phyloP scores from a whole-genome alignment of 2,888 invertebrate species.

The Cataglyphis livida region DNA sequence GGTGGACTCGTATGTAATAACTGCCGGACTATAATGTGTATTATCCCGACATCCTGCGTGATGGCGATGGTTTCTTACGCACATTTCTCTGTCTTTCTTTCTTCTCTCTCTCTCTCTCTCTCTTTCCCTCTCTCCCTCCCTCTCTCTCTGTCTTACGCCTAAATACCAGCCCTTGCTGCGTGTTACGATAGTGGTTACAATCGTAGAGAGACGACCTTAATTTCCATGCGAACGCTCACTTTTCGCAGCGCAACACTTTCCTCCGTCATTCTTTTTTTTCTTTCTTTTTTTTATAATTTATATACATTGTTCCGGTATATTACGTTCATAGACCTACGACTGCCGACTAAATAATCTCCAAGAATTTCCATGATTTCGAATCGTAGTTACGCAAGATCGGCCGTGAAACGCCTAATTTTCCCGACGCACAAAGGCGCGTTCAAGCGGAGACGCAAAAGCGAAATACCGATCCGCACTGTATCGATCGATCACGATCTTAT shows the following conservation, averaged over 20 bases:
- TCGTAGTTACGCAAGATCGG: slow-evolving; percentile 27
- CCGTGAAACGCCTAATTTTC: slow-evolving; percentile 32
- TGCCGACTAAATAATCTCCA: neutral
- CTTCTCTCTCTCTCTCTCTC: slow-evolving; percentile 58
- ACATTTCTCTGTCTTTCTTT: slow-evolving; percentile 8
- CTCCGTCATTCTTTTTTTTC: neutral
- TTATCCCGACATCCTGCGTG: slow-evolving; percentile 80
- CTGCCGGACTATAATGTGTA: slow-evolving; percentile 77
- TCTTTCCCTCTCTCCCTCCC: slow-evolving; percentile 24
- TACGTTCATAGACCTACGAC: neutral
- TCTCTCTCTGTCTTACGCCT: slow-evolving; percentile 68
- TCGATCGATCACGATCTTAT: slow-evolving; percentile 75
- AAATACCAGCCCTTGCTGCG: slow-evolving; percentile 55
- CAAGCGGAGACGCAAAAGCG: slow-evolving; percentile 41
- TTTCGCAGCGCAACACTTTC: slow-evolving; percentile 21
- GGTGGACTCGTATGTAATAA: slow-evolving; percentile 70
- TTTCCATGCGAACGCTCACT: slow-evolving; percentile 25
- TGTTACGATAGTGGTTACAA: slow-evolving; percentile 65
- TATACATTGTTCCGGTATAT: neutral
- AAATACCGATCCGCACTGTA: slow-evolving; percentile 68
- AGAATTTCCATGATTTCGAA: neutral
- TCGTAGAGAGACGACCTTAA: slow-evolving; percentile 50
- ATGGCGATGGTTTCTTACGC: slow-evolving; percentile 68
- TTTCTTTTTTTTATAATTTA: neutral
- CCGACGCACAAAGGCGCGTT: neutral